phyloP scores from a whole-genome alignment of 2,888 invertebrate species.

The Sialis lutaria region DNA sequence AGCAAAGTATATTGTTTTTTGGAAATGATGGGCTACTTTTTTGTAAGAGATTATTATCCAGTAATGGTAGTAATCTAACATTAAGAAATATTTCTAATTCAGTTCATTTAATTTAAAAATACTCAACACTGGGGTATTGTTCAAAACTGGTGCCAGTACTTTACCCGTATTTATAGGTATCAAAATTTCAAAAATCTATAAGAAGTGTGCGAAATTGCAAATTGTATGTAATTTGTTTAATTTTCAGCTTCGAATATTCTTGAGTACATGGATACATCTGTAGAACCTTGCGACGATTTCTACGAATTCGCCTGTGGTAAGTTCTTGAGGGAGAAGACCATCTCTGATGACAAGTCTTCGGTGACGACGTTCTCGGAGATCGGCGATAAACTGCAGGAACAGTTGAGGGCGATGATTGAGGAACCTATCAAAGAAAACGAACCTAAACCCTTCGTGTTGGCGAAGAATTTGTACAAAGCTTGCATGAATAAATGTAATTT shows the following conservation, averaged over 20 bases:
- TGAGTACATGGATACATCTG: conserved; percentile 47
- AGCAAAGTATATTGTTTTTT: too few species aligned
- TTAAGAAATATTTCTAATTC: too few species aligned
- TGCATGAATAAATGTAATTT: conserved; percentile 78
- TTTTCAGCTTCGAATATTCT: conserved; percentile 47
- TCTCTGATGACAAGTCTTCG: conserved; percentile 67
- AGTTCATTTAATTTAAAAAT: too few species aligned
- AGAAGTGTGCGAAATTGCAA: neutral
- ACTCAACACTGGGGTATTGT: too few species aligned
- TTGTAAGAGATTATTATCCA: neutral
- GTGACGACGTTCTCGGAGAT: conserved; percentile 61
- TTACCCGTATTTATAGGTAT: too few species aligned
- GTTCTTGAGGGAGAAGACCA: conserved; percentile 50
- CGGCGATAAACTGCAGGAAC: conserved; percentile 55
- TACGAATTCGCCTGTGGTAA: conserved; percentile 65
- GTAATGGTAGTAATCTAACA: neutral
- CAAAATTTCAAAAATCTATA: neutral
- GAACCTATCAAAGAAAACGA: conserved; percentile 40
- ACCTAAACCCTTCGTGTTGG: conserved; percentile 53
- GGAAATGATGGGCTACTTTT: too few species aligned
- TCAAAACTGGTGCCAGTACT: too few species aligned
- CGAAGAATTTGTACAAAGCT: conserved; percentile 66
- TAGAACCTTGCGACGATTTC: conserved; percentile 70
- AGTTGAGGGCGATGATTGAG: conserved; percentile 50
- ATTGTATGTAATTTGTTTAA: neutral